Evolutionary conservation across 2,797 vertebrate genomes (phyloP), one percentile per base, ranked within the genome.

Genomic region (Astyanax mexicanus): DNA sequence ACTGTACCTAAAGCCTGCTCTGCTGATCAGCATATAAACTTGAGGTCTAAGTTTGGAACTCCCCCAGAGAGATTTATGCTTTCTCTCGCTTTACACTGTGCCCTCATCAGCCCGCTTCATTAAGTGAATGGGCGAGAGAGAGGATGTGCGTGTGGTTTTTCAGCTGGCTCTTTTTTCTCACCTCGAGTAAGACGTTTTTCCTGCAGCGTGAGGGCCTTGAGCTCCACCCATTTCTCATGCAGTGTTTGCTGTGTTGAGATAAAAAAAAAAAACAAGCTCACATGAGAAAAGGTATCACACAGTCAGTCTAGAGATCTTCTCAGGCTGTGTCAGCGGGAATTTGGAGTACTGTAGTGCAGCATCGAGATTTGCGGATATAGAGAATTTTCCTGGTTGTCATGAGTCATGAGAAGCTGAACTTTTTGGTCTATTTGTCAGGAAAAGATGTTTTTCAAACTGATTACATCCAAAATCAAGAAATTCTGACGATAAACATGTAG

Each of bases 151-250:
- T 55, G 91, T 54, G 89, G 90, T 91, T 89, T 93, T 81, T 91
- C 77, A 85, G 77, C 85, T 88, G 86, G 81, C 83, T 83, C 51
- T 68, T 77, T 61, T 77, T 78, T 79, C 91, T 88, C 90, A 97
- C 97, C 96, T 84, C 92, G 87, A 86, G 89, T 85, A 27, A 99
- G 83, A 6, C 84, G 92, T 17, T 89, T 94, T 90, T 99, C 98
- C 90, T 92, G 94, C 85, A 92, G 85, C n/a, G 90, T 92, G n/a
- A 98, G 89, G 0, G 86, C 78, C 72, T 92, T 94, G 84, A 97
- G 81, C 91, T 98, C 97, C 68, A 88, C 81, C 91, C 91, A 72
- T 75, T 95, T 97, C 88, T 96, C 94, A 81, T 87, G 91, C 79
- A 99, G 87, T 1, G 84, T 92, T 92, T 95, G 93, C 98, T 99